Conservation (phyloP, 1,140 invertebrate species). For the Chironomus striatipennis region DNA sequence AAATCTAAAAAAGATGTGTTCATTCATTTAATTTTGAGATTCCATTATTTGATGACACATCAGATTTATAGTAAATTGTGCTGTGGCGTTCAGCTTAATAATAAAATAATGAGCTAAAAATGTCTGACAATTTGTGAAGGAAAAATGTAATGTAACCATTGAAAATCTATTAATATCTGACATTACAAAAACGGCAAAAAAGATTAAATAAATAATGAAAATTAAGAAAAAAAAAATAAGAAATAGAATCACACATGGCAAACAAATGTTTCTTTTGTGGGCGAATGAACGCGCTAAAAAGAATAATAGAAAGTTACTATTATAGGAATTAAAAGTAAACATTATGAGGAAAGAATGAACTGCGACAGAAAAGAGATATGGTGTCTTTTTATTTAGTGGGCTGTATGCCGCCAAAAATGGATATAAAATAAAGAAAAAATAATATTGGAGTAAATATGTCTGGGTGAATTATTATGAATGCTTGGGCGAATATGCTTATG, state of each 20-base stretch:
- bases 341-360: not conserved
- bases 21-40: not conserved
- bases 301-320: slow-evolving; percentile 14
- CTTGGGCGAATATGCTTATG: not conserved
- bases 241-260: not conserved
- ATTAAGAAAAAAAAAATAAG: not conserved
- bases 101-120: too few relatives aligned
- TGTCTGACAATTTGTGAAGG: too few relatives aligned
- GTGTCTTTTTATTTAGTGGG: not conserved
- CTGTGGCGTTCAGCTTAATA: too few relatives aligned
- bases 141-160: too few relatives aligned
- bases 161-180: too few relatives aligned
- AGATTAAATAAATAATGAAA: not conserved
- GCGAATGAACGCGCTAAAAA: not conserved
- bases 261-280: not conserved
- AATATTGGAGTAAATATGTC: not conserved
- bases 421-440: too few relatives aligned
- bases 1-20: not conserved
- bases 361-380: not conserved
- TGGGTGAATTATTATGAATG: slow-evolving; percentile 2
- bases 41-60: not conserved
- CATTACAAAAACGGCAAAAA: too few relatives aligned
- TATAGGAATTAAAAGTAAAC: not conserved
- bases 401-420: not conserved
- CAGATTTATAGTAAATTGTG: too few relatives aligned